Evolutionary conservation across 1,140 invertebrate species (phyloP), one percentile per base, ranked within the genome.

Genomic region (Rhagoletis pomonella): DNA sequence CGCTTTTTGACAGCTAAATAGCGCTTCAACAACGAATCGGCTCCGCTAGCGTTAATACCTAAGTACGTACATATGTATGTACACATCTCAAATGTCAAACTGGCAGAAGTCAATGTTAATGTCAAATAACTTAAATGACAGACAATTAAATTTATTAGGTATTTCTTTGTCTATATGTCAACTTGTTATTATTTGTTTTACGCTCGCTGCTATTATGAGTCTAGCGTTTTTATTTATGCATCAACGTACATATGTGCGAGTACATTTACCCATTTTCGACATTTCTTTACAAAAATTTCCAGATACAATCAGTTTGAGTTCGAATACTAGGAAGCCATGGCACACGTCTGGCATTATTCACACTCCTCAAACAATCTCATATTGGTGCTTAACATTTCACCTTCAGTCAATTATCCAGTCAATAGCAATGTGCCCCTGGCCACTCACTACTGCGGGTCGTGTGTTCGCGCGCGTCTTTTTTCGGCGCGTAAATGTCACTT

Each of bases 101-200:
- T 81, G 73, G 50, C 73, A 81, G 73, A 81, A 81, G 73, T 81
- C 73, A 81, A 81, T 81, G 73, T 81, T 81, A 81, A 58, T 81
- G 73, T 81, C 73, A 81, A 81, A 81, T 81, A 81, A 55, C 47
- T 50, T 81, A 81, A 81, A 81, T 81, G 73, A 81, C 73, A 81
- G 73, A 81, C 73, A 81, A 81, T 81, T 81, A 81, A 81, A 81
- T 81, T 81, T 81, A 55, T 81, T 55, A 81, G 73, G 44, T 58
- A 81, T 81, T 50, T 42, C 73, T 29, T 81, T 81, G 73, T 81
- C 47, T 81, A 81, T 55, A 19, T 81, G 73, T 81, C 73, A 81
- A 81, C 47, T 81, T 81, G 73, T 81, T 81, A 3, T 81, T 81
- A n/a, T 81, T 81, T 81, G 73, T 55, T 55, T 81, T 44, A 29